Conservation (phyloP, 2,888 invertebrate species). For the Aleiodes testaceus region DNA sequence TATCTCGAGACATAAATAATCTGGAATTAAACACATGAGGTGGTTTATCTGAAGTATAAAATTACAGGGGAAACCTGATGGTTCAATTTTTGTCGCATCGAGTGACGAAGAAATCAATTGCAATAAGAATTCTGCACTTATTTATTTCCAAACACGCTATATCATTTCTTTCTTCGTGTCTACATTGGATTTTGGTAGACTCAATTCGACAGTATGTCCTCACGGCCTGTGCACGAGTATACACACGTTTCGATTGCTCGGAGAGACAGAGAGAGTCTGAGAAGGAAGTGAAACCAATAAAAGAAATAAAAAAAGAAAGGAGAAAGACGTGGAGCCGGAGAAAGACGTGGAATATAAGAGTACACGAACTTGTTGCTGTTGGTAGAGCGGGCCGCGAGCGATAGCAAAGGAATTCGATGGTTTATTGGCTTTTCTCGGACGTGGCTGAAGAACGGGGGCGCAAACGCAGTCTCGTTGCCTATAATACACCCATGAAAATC, state of each 20-base stretch:
- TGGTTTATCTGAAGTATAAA: slow-evolving; percentile 2
- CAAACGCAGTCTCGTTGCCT: slow-evolving; percentile 9
- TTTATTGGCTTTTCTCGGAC: slow-evolving; percentile 71
- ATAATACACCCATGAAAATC: neutral
- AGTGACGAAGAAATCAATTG: slow-evolving; percentile 28
- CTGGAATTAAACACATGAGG: too few species aligned
- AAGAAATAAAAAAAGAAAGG: slow-evolving; percentile 30
- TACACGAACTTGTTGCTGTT: slow-evolving; percentile 69
- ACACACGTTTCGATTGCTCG: slow-evolving; percentile 33
- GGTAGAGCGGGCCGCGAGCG: slow-evolving; percentile 56
- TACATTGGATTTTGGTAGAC: slow-evolving; percentile 18
- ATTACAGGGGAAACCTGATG: slow-evolving; percentile 16
- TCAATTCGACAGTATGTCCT: slow-evolving; percentile 39
- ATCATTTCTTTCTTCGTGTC: slow-evolving; percentile 6
- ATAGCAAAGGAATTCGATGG: slow-evolving; percentile 70
- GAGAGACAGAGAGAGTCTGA: slow-evolving; percentile 2
- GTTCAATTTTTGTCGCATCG: slow-evolving; percentile 33
- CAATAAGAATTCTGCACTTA: slow-evolving; percentile 16
- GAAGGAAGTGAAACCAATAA: slow-evolving; percentile 25
- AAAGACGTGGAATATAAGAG: slow-evolving; percentile 65
- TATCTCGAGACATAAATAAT: neutral
- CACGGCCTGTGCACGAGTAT: slow-evolving; percentile 22
- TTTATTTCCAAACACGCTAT: neutral
- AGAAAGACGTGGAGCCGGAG: slow-evolving; percentile 40
- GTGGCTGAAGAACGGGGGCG: slow-evolving; percentile 55